Base-by-base conservation (phyloP, 2,888 invertebrate genomes). In the Chesias legatella region DNA sequence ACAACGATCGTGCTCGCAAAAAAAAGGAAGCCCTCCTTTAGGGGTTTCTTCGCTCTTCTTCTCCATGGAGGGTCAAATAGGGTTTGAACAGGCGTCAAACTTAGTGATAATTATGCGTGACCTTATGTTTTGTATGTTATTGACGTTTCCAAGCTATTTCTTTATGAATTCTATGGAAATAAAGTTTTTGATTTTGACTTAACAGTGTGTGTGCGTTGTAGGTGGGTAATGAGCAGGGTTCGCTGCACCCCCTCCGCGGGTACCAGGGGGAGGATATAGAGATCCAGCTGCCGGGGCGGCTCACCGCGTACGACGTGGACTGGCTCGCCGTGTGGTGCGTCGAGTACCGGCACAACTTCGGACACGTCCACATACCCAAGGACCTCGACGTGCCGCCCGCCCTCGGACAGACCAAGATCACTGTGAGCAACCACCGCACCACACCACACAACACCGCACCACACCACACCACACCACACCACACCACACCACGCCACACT, bases 291-390 rank as follows among this genome's bases (percentile, higher is more conserved):
- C 97, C 97, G 0, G 94, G 93, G 31, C 92, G 92, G 60, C 78
- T 96, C 53, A 96, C 96, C 0, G 95, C 96, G 0, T 94, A 96
- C 80, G 96, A 96, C 76, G 94, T 97, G 58, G 95, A 97, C 79
- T 97, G 96, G 96, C 89, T 97, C 20, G 91, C 95, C 0, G 93
- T 97, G 0, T 97, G 96, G 95, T 97, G 97, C 67, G 95, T 96
- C n/a, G 92, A 93, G 64, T 95, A 94, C 79, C 83, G 93, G 3
- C 95, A 97, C 67, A 96, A 97, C 84, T 97, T 97, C 71, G 97
- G 97, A 0, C 95, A 97, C 67, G 95, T 97, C 0, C 89, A 91
- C 64, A 93, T 97, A 35, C 97, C 97, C 0, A 94, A 94, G 69
- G 94, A 96, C 60, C 79, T 97, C 60, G 95, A 97, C 58, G 95